Percentiles rank a stretch among this genome's conserved stretches.
phyloP scores from a whole-genome alignment of 35 echinoderm and acorn worm species.

The Lytechinus pictus region DNA sequence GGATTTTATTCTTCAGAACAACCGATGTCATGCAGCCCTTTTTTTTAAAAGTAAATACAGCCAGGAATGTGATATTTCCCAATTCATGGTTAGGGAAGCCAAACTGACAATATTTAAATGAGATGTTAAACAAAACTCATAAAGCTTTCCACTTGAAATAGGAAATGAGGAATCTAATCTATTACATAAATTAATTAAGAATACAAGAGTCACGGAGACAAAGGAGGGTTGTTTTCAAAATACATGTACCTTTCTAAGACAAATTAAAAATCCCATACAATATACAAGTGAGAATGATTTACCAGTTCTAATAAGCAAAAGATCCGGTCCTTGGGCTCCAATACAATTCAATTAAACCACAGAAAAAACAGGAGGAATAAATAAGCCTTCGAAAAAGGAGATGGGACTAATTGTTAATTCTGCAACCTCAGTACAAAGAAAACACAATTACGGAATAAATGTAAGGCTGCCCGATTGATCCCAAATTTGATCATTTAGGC shows the following conservation, averaged over 20 bases:
- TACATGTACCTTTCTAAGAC: neutral
- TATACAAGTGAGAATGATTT: neutral
- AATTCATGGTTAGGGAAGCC: no score
- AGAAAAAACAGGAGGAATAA: conserved; percentile 13
- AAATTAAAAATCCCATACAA: neutral
- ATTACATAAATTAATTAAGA: neutral
- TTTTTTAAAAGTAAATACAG: no score
- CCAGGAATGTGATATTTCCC: no score
- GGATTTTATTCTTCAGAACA: no score
- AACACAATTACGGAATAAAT: conserved; percentile 36
- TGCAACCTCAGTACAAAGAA: neutral
- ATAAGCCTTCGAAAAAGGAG: neutral
- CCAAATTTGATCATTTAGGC: conserved; percentile 48
- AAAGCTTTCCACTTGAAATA: neutral
- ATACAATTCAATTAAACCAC: neutral
- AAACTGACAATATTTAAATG: no score
- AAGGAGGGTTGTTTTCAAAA: neutral
- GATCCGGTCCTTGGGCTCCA: neutral
- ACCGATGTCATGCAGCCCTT: no score
- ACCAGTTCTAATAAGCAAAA: neutral
- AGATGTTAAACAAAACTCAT: no score
- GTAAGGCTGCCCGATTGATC: conserved; percentile 28
- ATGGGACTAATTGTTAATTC: conserved; percentile 18
- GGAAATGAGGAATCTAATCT: neutral
- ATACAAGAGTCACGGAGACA: neutral